These are phyloP conservation scores for Parus major DNA, from an alignment of 2,113 vertebrate genomes.

Conservation along the genomic window DNA sequence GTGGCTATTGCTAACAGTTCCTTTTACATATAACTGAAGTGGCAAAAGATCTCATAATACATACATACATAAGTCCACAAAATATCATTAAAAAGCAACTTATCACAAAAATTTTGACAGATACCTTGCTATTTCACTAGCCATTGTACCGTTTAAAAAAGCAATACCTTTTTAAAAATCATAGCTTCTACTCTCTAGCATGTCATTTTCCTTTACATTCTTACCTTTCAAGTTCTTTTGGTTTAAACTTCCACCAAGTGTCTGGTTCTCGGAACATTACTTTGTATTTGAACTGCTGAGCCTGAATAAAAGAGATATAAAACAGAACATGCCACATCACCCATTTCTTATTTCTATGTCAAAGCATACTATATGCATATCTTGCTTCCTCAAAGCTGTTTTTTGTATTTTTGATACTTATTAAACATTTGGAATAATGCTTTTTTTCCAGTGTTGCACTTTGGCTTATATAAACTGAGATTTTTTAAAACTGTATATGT, in stretches of 20 bases:
- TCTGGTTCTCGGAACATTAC: conserved; percentile 93
- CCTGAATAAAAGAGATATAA: conserved; percentile 74
- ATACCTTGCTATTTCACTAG: background rate
- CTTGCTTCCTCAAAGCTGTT: background rate
- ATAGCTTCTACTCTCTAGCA: background rate
- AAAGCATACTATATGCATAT: background rate
- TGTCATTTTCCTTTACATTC: background rate
- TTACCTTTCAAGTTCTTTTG: conserved; percentile 94
- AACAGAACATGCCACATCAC: conserved; percentile 14
- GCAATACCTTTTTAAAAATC: background rate
- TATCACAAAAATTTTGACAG: background rate
- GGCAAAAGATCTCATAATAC: background rate
- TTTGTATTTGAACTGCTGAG: conserved; percentile 88
- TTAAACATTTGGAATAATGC: background rate
- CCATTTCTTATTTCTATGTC: conserved; percentile 1
- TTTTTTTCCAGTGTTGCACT: background rate
- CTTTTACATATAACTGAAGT: background rate
- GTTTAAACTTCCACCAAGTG: conserved; percentile 96
- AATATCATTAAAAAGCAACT: background rate
- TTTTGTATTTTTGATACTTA: background rate
- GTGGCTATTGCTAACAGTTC: background rate
- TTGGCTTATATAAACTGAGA: background rate
- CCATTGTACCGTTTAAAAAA: background rate
- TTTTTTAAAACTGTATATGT: background rate
- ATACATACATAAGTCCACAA: background rate